These are phyloP conservation scores for Simalia tracyae DNA, from an alignment of 2,797 vertebrate species.

Conservation along the genomic window DNA sequence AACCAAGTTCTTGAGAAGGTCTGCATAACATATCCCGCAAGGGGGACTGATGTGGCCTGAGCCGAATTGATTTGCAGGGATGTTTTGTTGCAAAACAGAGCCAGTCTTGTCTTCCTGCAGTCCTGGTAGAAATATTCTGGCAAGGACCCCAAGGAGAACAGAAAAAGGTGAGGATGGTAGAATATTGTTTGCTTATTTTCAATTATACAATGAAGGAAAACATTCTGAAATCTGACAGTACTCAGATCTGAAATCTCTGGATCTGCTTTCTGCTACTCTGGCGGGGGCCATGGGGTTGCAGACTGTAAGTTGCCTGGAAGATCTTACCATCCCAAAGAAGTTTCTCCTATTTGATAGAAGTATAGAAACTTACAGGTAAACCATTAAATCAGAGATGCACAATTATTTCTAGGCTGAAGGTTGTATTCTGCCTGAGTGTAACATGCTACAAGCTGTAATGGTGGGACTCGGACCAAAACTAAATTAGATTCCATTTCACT, in stretches of 20 bases:
- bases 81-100: slow-evolving; percentile 23
- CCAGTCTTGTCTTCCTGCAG: background rate
- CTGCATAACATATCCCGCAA: slow-evolving; percentile 33
- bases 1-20: too few species aligned
- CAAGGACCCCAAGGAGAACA: background rate
- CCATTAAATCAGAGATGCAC: background rate
- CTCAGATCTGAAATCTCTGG: background rate
- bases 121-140: slow-evolving; percentile 13
- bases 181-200: background rate
- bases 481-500: background rate
- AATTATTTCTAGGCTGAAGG: background rate
- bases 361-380: background rate
- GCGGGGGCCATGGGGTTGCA: fast-evolving
- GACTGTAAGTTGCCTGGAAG: background rate
- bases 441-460: background rate
- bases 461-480: background rate
- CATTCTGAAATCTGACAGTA: background rate
- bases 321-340: too few species aligned
- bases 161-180: background rate
- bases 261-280: background rate
- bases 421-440: background rate
- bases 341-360: background rate
- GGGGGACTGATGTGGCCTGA: slow-evolving; percentile 1
- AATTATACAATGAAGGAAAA: background rate
- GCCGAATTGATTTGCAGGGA: background rate